Base-by-base conservation (phyloP, 2,113 vertebrate genomes). In the Loxodonta africana region DNA sequence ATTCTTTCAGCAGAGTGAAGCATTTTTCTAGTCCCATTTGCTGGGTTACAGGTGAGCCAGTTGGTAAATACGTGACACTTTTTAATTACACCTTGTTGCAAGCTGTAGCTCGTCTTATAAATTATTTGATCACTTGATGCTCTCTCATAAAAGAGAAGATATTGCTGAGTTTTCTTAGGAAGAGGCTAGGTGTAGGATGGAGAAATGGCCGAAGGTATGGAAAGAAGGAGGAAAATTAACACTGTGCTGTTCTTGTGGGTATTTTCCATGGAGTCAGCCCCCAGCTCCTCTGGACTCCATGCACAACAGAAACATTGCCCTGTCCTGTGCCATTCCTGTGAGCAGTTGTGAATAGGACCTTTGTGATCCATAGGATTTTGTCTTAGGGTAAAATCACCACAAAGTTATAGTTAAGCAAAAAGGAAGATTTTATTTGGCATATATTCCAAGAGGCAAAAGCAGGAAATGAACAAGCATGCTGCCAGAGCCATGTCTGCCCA, bases 1-100 rank as follows among this genome's bases (percentile, higher is more conserved):
- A 97, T 93, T 98, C 97, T 97, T 98, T 94, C 93, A 85, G 96
- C 86, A 96, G 95, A 95, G n/a, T 85, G 90, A 97, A 98, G 96
- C 95, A 71, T 83, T 98, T 98, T 97, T 98, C 96, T 97, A 74
- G 97, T 96, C 96, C 97, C 98, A 95, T 98, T 98, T 98, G 98
- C 97, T 97, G 97, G 97, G 96, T 97, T 98, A 97, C 98, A 98
- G 98, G 98, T 98, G 98, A 98, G 96, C 94, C 96, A 48, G 0
- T 96, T 98, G 97, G 97, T 98, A 97, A 98, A 98, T 98, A 91
- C 96, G 96, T 96, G 97, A 97, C 98, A 98, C 96, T 95, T 98
- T 98, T 98, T 98, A 98, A 98, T 98, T 98, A 98, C 84, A 96
- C 97, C 97, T 97, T 94, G 51, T 97, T 96, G 97, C 95, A 98